A percentile compares a stretch with the other conserved stretches of the same genome.
Evolutionary conservation across 2,888 invertebrate species (phyloP).

Genomic region (Chaetogeoica ovagalla): DNA sequence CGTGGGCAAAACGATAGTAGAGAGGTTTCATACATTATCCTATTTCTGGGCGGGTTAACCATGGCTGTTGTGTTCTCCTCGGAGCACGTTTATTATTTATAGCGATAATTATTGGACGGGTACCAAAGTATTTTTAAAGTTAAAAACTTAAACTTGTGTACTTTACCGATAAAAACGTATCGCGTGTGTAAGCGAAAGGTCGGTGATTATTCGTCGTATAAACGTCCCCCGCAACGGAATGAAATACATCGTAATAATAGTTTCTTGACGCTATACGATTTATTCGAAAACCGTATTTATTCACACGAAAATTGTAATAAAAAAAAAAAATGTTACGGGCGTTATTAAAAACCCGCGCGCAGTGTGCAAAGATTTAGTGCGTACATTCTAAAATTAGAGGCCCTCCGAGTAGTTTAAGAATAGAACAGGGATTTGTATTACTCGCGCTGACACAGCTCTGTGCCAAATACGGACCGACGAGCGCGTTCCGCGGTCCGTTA

Average conservation of each 20-base stretch:
- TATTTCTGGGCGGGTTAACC: conserved; percentile 31
- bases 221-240: too few relatives aligned
- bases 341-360: conserved; percentile 19
- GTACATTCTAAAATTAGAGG: conserved; percentile 47
- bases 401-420: conserved; percentile 34
- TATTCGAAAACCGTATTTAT: neutral
- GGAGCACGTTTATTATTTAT: neutral
- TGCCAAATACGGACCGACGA: conserved; percentile 47
- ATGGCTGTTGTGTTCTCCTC: neutral
- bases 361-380: conserved; percentile 36
- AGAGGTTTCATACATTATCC: too few relatives aligned
- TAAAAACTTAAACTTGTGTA: too few relatives aligned
- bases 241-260: neutral
- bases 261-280: neutral
- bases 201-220: too few relatives aligned
- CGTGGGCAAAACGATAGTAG: neutral
- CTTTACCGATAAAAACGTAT: neutral
- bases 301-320: neutral
- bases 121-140: conserved; percentile 11
- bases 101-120: neutral
- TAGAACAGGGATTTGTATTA: conserved; percentile 49
- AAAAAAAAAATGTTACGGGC: neutral
- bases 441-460: conserved; percentile 28
- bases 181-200: too few relatives aligned
- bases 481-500: conserved; percentile 3